Evolutionary conservation across 1,140 invertebrate species (phyloP), one percentile per base, ranked within the genome.

Genomic region (Musca domestica): DNA sequence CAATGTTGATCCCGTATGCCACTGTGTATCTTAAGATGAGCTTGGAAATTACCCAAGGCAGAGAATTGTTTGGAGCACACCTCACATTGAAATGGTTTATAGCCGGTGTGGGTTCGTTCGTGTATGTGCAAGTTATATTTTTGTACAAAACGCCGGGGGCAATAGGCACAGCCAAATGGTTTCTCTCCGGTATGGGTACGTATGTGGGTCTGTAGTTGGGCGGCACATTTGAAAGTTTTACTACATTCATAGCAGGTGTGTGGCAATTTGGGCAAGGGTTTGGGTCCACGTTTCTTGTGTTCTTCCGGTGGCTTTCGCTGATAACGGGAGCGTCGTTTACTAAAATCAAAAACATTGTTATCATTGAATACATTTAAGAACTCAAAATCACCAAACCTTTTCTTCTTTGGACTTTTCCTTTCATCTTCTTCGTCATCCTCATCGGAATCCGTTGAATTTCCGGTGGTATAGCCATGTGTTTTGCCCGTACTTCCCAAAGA

Each of bases 61-160:
- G 85, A 84, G 73, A 87, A 87, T 71, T 82, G 84, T 75, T 87
- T 87, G 34, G 85, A 86, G 73, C 90, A 94, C 19, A 91, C 86
- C 76, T 94, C 91, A 81, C 93, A 95, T 66, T 92, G 89, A 76
- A 93, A 92, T 1, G 91, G 91, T 73, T 91, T 87, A 70, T 92
- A 90, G 4, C 92, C 91, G 9, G 91, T 92, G 71, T 95, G 93
- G 15, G 89, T 89, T 54, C 92, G 81, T 74, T 93, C 86, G 74
- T 95, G 93, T 73, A 94, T 94, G 2, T 91, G 89, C n/a, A 95
- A 83, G 78, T 93, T 94, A 79, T 94, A 92, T 72, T 93, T 89
- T 76, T 94, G 92, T 51, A 91, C 90, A 79, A 95, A 95, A 7
- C 89, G 84, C 70, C 91, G 85, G 41, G 88, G 85, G 72, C 93